Percentiles rank a stretch among this genome's conserved stretches.
Conservation (phyloP, 2,113 vertebrate genomes). For the Hippolais icterina region DNA sequence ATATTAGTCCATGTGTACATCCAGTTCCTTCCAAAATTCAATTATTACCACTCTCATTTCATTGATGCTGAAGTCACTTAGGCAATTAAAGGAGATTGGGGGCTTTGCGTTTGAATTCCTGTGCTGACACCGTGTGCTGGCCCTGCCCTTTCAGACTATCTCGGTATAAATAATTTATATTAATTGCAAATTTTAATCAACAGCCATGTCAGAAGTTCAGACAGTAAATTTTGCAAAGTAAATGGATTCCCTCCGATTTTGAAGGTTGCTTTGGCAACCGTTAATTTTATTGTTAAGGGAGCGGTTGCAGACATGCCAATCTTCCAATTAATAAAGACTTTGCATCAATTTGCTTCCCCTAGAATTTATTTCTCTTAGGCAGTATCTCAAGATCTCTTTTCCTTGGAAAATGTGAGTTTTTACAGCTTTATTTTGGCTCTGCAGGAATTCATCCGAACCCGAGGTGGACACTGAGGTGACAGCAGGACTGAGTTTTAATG, state of each 20-base stretch:
- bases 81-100: background rate
- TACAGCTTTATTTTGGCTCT: background rate
- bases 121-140: background rate
- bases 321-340: background rate
- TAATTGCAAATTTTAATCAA: constrained; percentile 15
- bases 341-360: background rate
- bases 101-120: background rate
- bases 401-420: background rate
- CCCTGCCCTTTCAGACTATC: background rate
- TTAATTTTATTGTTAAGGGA: background rate
- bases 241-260: background rate
- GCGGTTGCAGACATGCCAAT: background rate
- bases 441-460: background rate
- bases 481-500: background rate
- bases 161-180: background rate
- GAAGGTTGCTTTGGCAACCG: constrained; percentile 14
- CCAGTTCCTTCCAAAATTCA: background rate
- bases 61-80: background rate
- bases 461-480: background rate
- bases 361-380: background rate
- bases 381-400: background rate
- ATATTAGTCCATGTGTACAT: background rate
- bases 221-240: background rate
- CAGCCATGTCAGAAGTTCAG: background rate
- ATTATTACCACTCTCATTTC: background rate